A percentile compares a stretch with the other conserved stretches of the same genome.
Conservation (phyloP, 2,888 invertebrate genomes). For the Chaetogeoica ovagalla region DNA sequence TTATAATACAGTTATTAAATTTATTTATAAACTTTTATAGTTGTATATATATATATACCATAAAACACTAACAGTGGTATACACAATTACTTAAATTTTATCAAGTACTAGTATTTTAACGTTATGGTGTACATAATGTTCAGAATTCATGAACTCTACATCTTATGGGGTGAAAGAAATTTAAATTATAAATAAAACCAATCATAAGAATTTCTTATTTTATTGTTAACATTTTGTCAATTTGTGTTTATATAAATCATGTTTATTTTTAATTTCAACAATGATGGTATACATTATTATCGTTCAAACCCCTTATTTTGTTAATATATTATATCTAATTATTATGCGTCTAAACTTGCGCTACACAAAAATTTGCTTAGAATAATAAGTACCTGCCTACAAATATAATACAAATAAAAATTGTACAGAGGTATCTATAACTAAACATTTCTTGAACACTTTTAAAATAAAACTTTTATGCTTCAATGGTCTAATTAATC, state of each 20-base stretch:
- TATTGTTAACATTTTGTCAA: not conserved
- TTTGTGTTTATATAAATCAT: not conserved
- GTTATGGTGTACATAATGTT: not conserved
- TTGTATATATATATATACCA: not conserved
- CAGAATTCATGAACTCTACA: not conserved
- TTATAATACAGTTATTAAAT: constrained; percentile 24
- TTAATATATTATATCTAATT: not conserved
- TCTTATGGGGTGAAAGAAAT: not conserved
- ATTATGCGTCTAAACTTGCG: not conserved
- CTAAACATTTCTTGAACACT: no score
- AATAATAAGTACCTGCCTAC: no score
- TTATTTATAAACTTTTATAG: constrained; percentile 2
- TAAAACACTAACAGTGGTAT: not conserved
- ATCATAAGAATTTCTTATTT: not conserved
- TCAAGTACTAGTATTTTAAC: not conserved
- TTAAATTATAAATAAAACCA: not conserved
- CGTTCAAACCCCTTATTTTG: not conserved
- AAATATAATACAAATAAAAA: no score
- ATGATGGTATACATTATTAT: not conserved
- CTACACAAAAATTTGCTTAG: no score
- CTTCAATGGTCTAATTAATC: no score
- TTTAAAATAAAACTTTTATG: no score
- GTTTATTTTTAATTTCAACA: no score
- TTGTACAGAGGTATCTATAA: no score
- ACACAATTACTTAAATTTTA: constrained; percentile 18